phyloP scores from a whole-genome alignment of 1,140 invertebrate genomes.

The Drosophila parvula region DNA sequence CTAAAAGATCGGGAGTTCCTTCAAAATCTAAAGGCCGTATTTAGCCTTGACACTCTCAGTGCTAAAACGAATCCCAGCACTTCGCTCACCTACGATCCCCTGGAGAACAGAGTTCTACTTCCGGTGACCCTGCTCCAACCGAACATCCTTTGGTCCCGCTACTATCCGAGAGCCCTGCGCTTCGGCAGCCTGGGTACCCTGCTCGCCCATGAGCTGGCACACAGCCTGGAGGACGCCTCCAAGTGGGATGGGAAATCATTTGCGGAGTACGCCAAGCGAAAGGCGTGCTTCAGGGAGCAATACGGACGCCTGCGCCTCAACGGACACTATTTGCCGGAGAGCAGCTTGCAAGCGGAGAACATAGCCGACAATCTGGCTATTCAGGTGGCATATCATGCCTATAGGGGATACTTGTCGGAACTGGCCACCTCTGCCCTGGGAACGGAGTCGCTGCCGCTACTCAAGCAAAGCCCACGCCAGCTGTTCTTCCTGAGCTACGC shows the following conservation, averaged over 20 bases:
- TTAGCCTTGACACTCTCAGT: constrained; percentile 8
- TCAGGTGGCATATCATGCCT: constrained; percentile 86
- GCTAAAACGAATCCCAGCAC: background rate
- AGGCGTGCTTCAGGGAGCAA: constrained; percentile 69
- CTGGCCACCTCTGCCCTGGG: constrained; percentile 21
- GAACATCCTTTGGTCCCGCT: constrained; percentile 72
- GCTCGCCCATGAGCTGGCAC: constrained; percentile 87
- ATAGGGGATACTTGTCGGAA: constrained; percentile 69
- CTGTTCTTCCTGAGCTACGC: constrained; percentile 90
- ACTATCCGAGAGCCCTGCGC: constrained; percentile 78
- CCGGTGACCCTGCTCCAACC: constrained; percentile 72
- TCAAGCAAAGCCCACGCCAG: constrained; percentile 86
- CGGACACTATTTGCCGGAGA: constrained; percentile 86
- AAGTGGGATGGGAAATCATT: constrained; percentile 63
- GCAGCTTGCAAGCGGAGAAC: constrained; percentile 89
- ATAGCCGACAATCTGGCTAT: constrained; percentile 89
- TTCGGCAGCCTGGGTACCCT: constrained; percentile 86
- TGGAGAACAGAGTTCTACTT: constrained; percentile 53
- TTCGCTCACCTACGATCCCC: constrained; percentile 37
- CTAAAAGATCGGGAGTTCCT: constrained; percentile 57
- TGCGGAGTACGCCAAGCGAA: constrained; percentile 52
- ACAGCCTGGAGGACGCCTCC: constrained; percentile 85
- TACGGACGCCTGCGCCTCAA: constrained; percentile 59
- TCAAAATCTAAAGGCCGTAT: constrained; percentile 51
- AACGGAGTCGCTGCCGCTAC: constrained; percentile 84